A percentile compares a stretch with the other conserved stretches of the same genome.
Conservation (phyloP, 2,113 vertebrate species). For the Epinephelus cyanopodus region DNA sequence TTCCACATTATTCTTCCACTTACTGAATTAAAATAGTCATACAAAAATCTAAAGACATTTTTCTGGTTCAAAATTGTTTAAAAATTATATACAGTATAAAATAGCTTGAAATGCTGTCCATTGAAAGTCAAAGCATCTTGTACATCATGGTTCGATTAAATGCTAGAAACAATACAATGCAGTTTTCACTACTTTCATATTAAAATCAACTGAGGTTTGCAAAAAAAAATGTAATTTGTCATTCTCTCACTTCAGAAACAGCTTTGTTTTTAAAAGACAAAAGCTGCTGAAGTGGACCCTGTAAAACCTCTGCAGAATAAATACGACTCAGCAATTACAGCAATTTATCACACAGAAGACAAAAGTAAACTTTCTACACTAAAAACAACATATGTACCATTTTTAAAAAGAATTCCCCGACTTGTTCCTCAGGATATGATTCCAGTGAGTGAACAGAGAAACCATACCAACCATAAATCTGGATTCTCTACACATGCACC, state of each 20-base stretch:
- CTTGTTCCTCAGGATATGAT: not conserved
- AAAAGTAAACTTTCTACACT: not conserved
- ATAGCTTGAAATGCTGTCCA: slow-evolving; percentile 44
- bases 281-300: slow-evolving; percentile 14
- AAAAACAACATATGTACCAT: not conserved
- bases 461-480: slow-evolving; percentile 33
- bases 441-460: not conserved
- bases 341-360: slow-evolving; percentile 1
- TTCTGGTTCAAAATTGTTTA: slow-evolving; percentile 36
- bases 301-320: slow-evolving; percentile 15
- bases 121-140: slow-evolving; percentile 5
- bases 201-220: not conserved
- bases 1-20: slow-evolving; percentile 4
- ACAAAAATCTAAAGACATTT: slow-evolving; percentile 48
- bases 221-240: not conserved
- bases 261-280: not conserved
- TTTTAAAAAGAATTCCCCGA: not conserved
- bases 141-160: slow-evolving; percentile 17
- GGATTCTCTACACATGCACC: slow-evolving; percentile 43
- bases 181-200: not conserved
- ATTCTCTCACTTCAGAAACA: not conserved
- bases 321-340: not conserved
- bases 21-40: slow-evolving; percentile 33
- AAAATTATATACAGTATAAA: slow-evolving; percentile 59
- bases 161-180: slow-evolving; percentile 4